A percentile compares a stretch with the other conserved stretches of the same genome.
Conservation (phyloP, 2,888 invertebrate genomes). For the Deroplatys truncata region DNA sequence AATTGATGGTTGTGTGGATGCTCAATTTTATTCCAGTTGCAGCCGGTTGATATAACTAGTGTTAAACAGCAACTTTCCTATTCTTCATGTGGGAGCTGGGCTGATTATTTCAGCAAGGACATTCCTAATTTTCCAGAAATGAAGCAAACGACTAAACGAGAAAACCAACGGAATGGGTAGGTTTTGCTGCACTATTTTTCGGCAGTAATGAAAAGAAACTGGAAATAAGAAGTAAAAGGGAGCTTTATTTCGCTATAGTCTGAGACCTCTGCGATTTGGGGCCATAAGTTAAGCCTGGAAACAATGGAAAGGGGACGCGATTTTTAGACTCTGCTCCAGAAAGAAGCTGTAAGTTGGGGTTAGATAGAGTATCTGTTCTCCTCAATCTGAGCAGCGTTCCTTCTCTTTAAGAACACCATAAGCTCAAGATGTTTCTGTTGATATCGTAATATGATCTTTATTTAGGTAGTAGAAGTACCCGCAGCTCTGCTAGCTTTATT, state of each 20-base stretch:
- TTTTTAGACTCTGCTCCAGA: neutral
- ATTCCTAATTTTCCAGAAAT: neutral
- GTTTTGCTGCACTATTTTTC: neutral
- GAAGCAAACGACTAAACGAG: neutral
- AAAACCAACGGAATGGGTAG: neutral
- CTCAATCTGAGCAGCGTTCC: neutral
- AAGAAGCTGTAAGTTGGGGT: neutral
- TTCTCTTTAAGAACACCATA: neutral
- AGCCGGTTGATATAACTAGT: too few species aligned
- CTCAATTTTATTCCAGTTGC: too few species aligned
- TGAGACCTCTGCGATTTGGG: slow-evolving; percentile 10
- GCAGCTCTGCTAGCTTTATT: too few species aligned
- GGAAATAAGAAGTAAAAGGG: neutral
- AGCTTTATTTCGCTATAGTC: neutral
- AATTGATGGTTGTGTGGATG: too few species aligned
- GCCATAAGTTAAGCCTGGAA: slow-evolving; percentile 18
- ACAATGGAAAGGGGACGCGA: slow-evolving; percentile 3
- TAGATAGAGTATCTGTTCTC: neutral
- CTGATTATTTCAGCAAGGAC: neutral
- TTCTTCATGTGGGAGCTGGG: too few species aligned
- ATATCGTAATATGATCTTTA: neutral
- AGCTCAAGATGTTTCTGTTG: neutral
- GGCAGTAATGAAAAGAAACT: neutral
- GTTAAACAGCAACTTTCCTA: too few species aligned
- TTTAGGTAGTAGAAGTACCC: too few species aligned